Conservation (phyloP, 2,888 invertebrate genomes). For the Idaea dimidiata region DNA sequence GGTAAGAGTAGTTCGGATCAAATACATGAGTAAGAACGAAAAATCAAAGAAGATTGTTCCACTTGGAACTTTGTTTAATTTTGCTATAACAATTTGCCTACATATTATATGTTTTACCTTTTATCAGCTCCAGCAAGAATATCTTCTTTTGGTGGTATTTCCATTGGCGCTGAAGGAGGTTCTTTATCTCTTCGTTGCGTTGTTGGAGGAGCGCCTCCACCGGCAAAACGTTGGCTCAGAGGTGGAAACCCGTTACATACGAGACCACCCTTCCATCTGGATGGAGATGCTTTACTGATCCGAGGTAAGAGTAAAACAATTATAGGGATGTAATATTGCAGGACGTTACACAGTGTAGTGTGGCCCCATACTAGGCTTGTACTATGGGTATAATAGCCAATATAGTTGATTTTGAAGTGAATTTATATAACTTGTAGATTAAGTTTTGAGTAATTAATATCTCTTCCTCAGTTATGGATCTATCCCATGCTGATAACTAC, state of each 20-base stretch:
- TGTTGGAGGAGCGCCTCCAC: constrained; percentile 88
- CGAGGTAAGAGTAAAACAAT: constrained; percentile 72
- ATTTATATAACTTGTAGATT: not conserved
- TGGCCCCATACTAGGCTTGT: no score
- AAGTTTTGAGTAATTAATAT: not conserved
- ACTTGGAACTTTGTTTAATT: not conserved
- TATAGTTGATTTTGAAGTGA: no score
- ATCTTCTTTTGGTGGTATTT: constrained; percentile 89
- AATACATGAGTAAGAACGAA: not conserved
- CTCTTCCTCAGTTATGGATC: constrained; percentile 79
- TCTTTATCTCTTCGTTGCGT: constrained; percentile 86
- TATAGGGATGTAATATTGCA: not conserved
- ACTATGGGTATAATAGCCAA: no score
- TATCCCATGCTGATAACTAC: constrained; percentile 88
- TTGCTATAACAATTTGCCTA: not conserved
- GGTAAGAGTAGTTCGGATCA: constrained; percentile 43
- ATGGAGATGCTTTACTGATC: constrained; percentile 85
- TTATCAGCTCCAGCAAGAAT: constrained; percentile 89
- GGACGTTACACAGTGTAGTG: no score
- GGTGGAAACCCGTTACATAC: constrained; percentile 84
- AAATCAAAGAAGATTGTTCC: not conserved
- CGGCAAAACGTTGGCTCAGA: constrained; percentile 87
- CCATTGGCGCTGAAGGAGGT: constrained; percentile 85
- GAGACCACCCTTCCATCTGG: constrained; percentile 82
- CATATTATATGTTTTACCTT: not conserved